phyloP scores from a whole-genome alignment of 2,888 invertebrate genomes.

The Maniola hyperantus region DNA sequence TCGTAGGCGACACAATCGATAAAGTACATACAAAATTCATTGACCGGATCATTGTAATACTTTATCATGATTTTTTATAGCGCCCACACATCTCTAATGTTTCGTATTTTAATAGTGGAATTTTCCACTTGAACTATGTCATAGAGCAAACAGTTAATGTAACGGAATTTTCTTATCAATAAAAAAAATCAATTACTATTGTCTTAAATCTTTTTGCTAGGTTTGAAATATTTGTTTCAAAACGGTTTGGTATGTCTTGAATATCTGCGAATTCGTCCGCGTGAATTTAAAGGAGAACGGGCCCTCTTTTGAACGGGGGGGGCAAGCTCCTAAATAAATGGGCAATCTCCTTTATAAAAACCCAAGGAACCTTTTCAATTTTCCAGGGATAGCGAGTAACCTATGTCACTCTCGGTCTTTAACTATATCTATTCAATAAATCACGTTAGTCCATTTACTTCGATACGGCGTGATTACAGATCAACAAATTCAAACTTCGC shows the following conservation, averaged over 20 bases:
- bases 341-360: no score
- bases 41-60: conserved; percentile 14
- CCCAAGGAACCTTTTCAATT: no score
- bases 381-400: no score
- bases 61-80: background rate
- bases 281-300: no score
- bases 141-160: background rate
- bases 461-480: no score
- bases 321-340: no score
- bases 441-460: no score
- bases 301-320: no score
- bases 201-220: background rate
- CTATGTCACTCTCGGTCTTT: no score
- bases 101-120: conserved; percentile 9
- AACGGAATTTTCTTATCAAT: background rate
- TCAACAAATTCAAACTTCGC: no score
- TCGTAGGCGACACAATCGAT: conserved; percentile 12
- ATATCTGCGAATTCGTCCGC: no score
- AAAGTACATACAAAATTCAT: background rate
- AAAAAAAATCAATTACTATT: background rate
- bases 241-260: background rate
- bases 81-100: conserved; percentile 4
- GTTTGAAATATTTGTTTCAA: background rate
- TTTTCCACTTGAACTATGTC: conserved; percentile 11
- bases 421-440: no score